Conservation (phyloP, 2,888 invertebrate species). For the Lepas anatifera region DNA sequence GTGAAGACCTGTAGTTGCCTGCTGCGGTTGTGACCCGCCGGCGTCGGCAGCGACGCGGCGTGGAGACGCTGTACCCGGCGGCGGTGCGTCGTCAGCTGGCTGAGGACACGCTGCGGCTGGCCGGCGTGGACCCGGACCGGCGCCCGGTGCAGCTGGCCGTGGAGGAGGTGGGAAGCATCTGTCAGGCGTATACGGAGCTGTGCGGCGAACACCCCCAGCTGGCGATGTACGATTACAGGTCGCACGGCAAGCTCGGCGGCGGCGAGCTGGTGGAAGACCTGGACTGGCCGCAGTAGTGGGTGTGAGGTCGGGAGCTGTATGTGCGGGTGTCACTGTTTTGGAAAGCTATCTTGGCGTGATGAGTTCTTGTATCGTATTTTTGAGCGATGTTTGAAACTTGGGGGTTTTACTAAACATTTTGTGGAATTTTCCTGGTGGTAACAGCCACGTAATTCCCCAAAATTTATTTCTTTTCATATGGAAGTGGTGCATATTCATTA, state of each 20-base stretch:
- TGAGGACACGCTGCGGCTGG: conserved; percentile 49
- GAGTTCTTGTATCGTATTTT: too few relatives aligned
- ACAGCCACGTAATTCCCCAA: too few relatives aligned
- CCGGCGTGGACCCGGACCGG: conserved; percentile 55
- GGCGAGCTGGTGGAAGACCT: not conserved
- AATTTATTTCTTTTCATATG: too few relatives aligned
- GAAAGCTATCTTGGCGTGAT: too few relatives aligned
- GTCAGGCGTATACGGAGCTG: conserved; percentile 60
- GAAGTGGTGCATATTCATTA: too few relatives aligned
- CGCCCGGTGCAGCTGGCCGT: conserved; percentile 62
- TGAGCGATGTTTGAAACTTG: too few relatives aligned
- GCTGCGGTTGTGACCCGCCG: too few relatives aligned
- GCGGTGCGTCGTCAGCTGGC: conserved; percentile 51
- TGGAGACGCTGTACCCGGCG: conserved; percentile 57
- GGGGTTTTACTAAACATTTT: too few relatives aligned
- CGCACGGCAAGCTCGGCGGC: not conserved
- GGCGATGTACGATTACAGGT: conserved; percentile 51
- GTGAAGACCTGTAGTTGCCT: too few relatives aligned
- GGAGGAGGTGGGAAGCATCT: conserved; percentile 61
- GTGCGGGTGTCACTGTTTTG: too few relatives aligned
- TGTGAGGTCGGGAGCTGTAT: not conserved
- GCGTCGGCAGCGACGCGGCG: not conserved
- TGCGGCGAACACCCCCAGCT: conserved; percentile 37
- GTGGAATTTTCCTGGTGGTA: too few relatives aligned
- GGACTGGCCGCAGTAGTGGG: not conserved